Evolutionary conservation across 2,797 vertebrate species (phyloP), one percentile per base, ranked within the genome.

Genomic region (Falco columbarius): DNA sequence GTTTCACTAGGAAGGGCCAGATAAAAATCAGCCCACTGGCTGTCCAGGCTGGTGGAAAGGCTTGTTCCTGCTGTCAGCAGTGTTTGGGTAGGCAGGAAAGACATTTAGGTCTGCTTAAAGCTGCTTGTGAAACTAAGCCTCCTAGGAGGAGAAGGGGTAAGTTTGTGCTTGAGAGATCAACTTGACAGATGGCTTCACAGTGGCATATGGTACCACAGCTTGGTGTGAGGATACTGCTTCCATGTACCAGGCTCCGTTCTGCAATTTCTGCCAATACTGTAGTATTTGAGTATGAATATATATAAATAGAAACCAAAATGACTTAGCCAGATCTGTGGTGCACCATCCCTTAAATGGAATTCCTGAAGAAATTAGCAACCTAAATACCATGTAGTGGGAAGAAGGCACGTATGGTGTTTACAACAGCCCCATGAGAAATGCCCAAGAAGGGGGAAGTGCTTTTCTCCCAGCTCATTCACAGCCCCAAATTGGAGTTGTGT

Each of bases 141-240:
- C 66, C 0, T 3, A 51, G 42, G 34, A 74, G 11, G 46, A 89
- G 46, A 76, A 77, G 29, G 42, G 17, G 5, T 80, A 55, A 47
- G 32, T 51, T 55, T 59, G 26, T 91, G 46, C 62, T 77, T 65
- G 58, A 79, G 55, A 59, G 23, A 63, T 54, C 34, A 49, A 3
- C 51, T 87, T 85, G 52, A 74, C 59, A 27, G 94, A 49, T 92
- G 92, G 70, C 46, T 80, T 79, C 55, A 17, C 0, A 0, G 36
- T 85, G 55, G 42, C 89, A 89, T 92, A 76, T 71, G 89, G 71
- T 63, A 7, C 38, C 90, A 73, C 86, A 92, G 90, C 92, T 95
- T 95, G 89, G 63, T 81, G 46, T 19, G 19, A 80, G 59, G 66
- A 52, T 80, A 3, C 44, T 38, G 59, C 59, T 90, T 75, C 88